Conservation (phyloP, 2,797 vertebrate species). For the Halcyon badia region DNA sequence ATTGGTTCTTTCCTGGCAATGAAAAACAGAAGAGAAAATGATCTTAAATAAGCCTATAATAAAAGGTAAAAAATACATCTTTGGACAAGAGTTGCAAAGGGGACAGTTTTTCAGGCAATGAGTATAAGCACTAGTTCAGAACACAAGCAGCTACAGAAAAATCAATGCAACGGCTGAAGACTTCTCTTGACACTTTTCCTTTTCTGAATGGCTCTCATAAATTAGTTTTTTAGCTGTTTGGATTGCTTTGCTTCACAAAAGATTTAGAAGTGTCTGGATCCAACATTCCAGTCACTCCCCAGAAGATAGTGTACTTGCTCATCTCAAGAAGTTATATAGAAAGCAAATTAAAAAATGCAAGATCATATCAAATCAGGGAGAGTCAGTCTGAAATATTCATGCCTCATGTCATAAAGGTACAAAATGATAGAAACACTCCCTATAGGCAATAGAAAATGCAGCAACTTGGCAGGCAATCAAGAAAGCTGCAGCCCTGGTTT, state of each 20-base stretch:
- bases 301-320: neutral
- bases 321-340: neutral
- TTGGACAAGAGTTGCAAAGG: constrained; percentile 16
- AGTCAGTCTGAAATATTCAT: neutral
- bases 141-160: constrained; percentile 40
- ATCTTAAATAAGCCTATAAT: constrained; percentile 24
- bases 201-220: constrained; percentile 49
- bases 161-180: constrained; percentile 48
- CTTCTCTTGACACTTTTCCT: constrained; percentile 33
- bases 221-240: constrained; percentile 48
- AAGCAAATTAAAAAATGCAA: constrained; percentile 23
- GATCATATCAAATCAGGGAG: neutral
- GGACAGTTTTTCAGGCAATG: constrained; percentile 19
- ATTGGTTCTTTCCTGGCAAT: constrained; percentile 7
- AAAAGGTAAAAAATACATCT: constrained; percentile 48
- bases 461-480: neutral
- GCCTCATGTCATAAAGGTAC: neutral
- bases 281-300: neutral
- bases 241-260: constrained; percentile 25
- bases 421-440: neutral
- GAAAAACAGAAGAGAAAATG: neutral
- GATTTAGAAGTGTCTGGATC: neutral
- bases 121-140: constrained; percentile 19
- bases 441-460: neutral
- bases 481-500: neutral